phyloP scores from a whole-genome alignment of 2,113 vertebrate species.

The Phyllopteryx taeniolatus region DNA sequence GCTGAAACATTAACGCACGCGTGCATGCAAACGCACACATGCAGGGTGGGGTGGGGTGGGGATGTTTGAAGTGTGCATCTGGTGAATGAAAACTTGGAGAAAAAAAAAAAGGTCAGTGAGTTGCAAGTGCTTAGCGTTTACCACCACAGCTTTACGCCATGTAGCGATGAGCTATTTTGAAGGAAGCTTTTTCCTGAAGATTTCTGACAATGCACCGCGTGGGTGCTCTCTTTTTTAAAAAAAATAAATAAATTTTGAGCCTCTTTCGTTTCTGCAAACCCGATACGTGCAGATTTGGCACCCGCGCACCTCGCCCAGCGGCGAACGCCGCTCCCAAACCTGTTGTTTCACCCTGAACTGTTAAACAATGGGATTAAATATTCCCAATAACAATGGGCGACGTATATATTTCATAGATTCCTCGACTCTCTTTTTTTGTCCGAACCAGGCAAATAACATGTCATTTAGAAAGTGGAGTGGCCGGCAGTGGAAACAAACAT shows the following conservation, averaged over 20 bases:
- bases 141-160: constrained; percentile 22
- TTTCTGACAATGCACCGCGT: background rate
- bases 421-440: background rate
- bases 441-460: constrained; percentile 3
- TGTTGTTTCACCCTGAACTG: background rate
- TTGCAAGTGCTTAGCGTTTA: constrained; percentile 45
- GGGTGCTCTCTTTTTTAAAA: background rate
- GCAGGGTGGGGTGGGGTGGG: constrained; percentile 19
- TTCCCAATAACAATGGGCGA: background rate
- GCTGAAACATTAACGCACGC: constrained; percentile 4
- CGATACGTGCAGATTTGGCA: background rate
- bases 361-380: background rate
- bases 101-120: constrained; percentile 16
- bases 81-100: constrained; percentile 60
- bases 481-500: constrained; percentile 5
- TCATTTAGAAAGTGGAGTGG: background rate
- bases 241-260: too few relatives aligned
- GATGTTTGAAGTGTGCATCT: constrained; percentile 45
- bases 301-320: background rate
- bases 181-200: constrained; percentile 28
- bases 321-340: too few relatives aligned
- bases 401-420: background rate
- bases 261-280: too few relatives aligned
- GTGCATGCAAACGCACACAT: constrained; percentile 28
- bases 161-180: constrained; percentile 22